Evolutionary conservation across 2,888 invertebrate genomes (phyloP).

Genomic region (Habrosyne pyritoides): DNA sequence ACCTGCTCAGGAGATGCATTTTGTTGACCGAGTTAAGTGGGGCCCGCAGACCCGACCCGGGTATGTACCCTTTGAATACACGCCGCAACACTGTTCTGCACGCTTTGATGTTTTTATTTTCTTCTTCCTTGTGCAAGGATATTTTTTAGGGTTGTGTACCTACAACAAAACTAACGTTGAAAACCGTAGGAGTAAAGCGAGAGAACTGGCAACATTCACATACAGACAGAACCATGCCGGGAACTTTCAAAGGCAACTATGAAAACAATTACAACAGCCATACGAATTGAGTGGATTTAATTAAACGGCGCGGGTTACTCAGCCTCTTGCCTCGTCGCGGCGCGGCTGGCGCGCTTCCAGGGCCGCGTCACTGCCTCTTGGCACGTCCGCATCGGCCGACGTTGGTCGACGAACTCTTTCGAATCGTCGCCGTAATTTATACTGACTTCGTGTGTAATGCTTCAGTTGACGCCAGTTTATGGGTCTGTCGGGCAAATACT

Average conservation of each 20-base stretch:
- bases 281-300: constrained; percentile 39
- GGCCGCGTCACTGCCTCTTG: neutral
- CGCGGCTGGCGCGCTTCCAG: neutral
- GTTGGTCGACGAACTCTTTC: neutral
- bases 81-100: too few species aligned
- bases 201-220: neutral
- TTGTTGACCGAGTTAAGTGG: constrained; percentile 6
- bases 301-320: constrained; percentile 23
- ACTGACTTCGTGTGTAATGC: neutral
- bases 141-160: too few species aligned
- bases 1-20: neutral
- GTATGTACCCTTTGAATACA: constrained; percentile 6
- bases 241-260: constrained; percentile 12
- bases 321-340: neutral
- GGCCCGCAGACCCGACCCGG: neutral
- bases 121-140: too few species aligned
- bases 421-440: neutral
- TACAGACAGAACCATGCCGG: neutral
- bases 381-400: neutral
- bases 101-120: too few species aligned
- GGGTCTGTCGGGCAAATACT: neutral
- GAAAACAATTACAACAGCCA: constrained; percentile 19
- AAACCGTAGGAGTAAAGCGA: neutral
- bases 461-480: constrained; percentile 1
- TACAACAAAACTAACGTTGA: neutral